Base-by-base conservation (phyloP, 2,888 invertebrate genomes). In the Drosophila pegasa region DNA sequence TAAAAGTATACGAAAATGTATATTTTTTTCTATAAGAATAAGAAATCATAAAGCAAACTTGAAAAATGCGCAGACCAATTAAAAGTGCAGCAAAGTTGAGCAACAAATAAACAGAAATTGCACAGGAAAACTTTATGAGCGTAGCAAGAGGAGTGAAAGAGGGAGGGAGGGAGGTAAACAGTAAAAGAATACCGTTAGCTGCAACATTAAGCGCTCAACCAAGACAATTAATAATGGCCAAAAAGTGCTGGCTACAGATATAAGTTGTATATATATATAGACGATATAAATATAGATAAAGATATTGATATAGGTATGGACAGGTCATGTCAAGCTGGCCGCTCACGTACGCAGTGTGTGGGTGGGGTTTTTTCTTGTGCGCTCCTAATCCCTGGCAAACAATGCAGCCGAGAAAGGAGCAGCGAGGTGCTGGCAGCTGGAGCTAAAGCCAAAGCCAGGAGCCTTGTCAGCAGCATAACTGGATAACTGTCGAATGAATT, bases 401-500 rank as follows among this genome's bases (percentile, higher is more conserved):
- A 74, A 61, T 84, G 80, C 75, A 18, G 45, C 0, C 16, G 40
- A 31, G 40, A 48, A 9, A 33, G 31, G 41, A 25, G 54, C 45
- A 52, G 43, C 37, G 58, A 33, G 47, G 52, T 16, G 35, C n/a
- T 7, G n/a, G 33, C 20, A 50, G 47, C 33, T 55, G 33, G 25
- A 51, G 55, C 52, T 40, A 37, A 4, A 47, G 40, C 45, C 33
- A 29, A 9, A 3, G 52, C 29, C 40, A 25, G 12, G 22, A 60
- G 66, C 80, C 54, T 62, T 78, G 82, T 80, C 78, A 80, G 80
- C 82, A 84, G 68, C 70, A 84, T 85, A 87, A 83, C 83, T 81
- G 86, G 86, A 86, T 86, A 87, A 86, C 86, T 86, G 86, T 86
- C 86, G 86, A 87, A 86, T 81, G 87, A 85, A 87, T 80, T 86